Evolutionary conservation across 2,888 invertebrate species (phyloP), one percentile per base, ranked within the genome.

Genomic region (Cosmopolites sordidus): DNA sequence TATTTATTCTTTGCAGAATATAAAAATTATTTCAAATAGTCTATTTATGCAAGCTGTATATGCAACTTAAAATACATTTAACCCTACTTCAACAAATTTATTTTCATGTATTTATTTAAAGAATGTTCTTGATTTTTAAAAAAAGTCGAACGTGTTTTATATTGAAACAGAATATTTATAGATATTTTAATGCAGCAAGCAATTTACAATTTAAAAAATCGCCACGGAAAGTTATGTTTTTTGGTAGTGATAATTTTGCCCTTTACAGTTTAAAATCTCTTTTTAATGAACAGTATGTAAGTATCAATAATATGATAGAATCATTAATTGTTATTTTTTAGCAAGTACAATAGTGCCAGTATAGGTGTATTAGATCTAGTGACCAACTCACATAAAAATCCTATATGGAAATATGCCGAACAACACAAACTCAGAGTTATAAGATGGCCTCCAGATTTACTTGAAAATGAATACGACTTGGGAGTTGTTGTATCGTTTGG

Each of bases 401-500:
- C 79, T 38, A 82, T 95, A 2, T 78, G 80, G 53, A 78, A 79
- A 54, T 93, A 83, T 78, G 87, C 92, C 0, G 68, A 74, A 16
- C 15, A 42, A 27, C 76, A 84, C 63, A 76, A 81, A 29, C 75
- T 91, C 16, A 69, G 69, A 12, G 67, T 85, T 14, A 78, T 84
- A 61, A 69, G 77, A 1, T 69, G 67, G 67, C 67, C 68, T 4
- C 47, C 59, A 33, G 46, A 51, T 33, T 65, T 78, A 33, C 60
- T 67, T 6, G 64, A 75, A 45, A 67, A 71, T 11, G 73, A 79
- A 46, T 94, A 86, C 76, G 87, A 96, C 69, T 74, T 96, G 54
- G 96, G 96, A 2, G 75, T 96, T 43, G 89, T 97, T 18, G 93
- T 91, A 1, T 95, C 96, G 0, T 97, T 97, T 79, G 96, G 97